Percentiles rank a stretch among this genome's conserved stretches.
These are phyloP conservation scores for Carduelis carduelis DNA, from an alignment of 2,797 vertebrate genomes.

Conservation along the genomic window DNA sequence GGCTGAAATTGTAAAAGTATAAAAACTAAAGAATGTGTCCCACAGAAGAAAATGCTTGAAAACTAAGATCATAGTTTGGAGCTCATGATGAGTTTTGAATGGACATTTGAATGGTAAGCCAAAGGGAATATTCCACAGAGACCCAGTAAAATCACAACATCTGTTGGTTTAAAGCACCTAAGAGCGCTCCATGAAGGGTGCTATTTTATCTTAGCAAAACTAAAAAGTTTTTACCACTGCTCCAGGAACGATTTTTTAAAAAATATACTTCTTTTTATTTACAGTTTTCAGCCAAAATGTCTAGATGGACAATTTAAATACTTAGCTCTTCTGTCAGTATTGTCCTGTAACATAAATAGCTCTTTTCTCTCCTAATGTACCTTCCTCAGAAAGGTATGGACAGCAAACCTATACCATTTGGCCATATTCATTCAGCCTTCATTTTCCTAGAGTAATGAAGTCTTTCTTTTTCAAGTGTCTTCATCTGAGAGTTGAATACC, in stretches of 20 bases:
- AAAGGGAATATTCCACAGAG: background rate
- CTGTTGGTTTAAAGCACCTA: background rate
- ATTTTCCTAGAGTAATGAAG: background rate
- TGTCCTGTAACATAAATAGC: background rate
- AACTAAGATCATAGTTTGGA: background rate
- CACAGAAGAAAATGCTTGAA: background rate
- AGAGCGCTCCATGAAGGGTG: fast-evolving
- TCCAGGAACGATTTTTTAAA: background rate
- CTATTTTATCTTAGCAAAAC: background rate
- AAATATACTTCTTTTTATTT: background rate
- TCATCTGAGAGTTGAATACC: background rate
- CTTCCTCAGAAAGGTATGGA: background rate
- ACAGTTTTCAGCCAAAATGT: background rate
- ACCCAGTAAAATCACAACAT: background rate
- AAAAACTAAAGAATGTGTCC: background rate
- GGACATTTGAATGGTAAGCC: background rate
- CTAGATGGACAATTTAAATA: background rate
- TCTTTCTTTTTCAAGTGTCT: background rate
- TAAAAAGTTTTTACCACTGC: background rate
- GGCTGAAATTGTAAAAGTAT: background rate
- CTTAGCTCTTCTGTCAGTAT: background rate
- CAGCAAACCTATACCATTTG: background rate
- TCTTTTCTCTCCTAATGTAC: background rate
- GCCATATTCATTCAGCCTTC: background rate
- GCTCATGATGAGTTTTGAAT: background rate